These are phyloP conservation scores for Dendrolimus punctatus DNA, from an alignment of 1,140 invertebrate genomes.

Conservation along the genomic window DNA sequence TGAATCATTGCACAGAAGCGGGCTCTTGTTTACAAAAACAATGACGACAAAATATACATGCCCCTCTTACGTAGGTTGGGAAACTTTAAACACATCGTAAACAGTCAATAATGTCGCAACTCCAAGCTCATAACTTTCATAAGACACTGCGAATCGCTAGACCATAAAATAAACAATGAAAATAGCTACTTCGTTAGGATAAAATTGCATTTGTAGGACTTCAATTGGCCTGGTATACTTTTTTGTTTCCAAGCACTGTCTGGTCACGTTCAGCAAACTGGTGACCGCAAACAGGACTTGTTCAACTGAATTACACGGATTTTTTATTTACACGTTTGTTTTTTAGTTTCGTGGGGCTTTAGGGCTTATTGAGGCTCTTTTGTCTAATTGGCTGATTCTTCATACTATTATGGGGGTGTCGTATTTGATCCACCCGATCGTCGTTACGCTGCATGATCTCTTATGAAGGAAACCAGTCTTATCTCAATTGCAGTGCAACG, in stretches of 20 bases:
- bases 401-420: too few relatives aligned
- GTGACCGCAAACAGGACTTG: conserved; percentile 53
- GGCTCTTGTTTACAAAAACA: conserved; percentile 36
- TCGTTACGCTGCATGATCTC: too few relatives aligned
- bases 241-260: conserved; percentile 40
- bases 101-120: too few relatives aligned
- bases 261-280: conserved; percentile 67
- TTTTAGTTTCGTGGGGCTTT: too few relatives aligned
- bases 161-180: background rate
- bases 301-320: conserved; percentile 42
- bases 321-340: conserved; percentile 50
- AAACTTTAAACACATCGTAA: too few relatives aligned
- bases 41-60: conserved; percentile 20
- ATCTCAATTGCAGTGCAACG: too few relatives aligned
- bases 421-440: too few relatives aligned
- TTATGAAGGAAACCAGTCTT: too few relatives aligned
- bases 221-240: conserved; percentile 41
- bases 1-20: conserved; percentile 13
- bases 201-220: conserved; percentile 22
- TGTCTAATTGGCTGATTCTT: too few relatives aligned
- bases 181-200: conserved; percentile 19
- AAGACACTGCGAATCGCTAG: background rate
- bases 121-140: background rate
- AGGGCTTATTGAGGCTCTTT: too few relatives aligned
- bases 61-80: conserved; percentile 1